A percentile compares a stretch with the other conserved stretches of the same genome.
These are phyloP conservation scores for Parazoanthus darwini DNA, from an alignment of 92 coral and sea anemone species.

Conservation along the genomic window DNA sequence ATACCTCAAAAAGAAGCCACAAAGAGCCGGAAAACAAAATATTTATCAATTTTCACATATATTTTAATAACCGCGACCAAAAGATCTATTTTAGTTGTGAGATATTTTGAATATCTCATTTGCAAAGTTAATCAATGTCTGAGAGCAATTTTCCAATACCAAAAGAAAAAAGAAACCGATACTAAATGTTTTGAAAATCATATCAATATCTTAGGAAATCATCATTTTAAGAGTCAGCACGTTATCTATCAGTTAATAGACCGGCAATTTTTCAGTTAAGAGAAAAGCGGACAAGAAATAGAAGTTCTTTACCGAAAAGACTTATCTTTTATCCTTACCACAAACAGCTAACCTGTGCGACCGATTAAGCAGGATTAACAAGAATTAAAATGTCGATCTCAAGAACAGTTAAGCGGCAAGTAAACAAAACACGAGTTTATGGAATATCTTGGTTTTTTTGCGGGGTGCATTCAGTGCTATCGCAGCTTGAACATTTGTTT, in stretches of 20 bases:
- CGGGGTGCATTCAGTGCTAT: not conserved
- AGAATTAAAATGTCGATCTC: not conserved
- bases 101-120: not conserved
- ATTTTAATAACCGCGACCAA: not conserved
- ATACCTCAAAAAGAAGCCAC: not conserved
- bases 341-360: not conserved
- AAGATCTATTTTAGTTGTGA: not conserved
- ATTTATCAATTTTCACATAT: not conserved
- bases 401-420: not conserved
- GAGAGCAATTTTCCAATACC: not conserved
- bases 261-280: not conserved
- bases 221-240: not conserved
- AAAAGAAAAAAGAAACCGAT: not conserved
- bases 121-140: not conserved
- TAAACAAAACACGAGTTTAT: not conserved
- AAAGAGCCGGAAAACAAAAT: not conserved
- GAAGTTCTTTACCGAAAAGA: not conserved
- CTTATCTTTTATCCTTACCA: not conserved
- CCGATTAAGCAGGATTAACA: not conserved
- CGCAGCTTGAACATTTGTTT: not conserved
- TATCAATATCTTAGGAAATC: not conserved
- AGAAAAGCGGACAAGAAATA: no score
- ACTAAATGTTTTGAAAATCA: not conserved
- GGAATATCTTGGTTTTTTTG: not conserved
- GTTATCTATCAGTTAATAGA: not conserved